phyloP scores from a whole-genome alignment of 2,888 invertebrate genomes.

The Eristalinus sepulchralis region DNA sequence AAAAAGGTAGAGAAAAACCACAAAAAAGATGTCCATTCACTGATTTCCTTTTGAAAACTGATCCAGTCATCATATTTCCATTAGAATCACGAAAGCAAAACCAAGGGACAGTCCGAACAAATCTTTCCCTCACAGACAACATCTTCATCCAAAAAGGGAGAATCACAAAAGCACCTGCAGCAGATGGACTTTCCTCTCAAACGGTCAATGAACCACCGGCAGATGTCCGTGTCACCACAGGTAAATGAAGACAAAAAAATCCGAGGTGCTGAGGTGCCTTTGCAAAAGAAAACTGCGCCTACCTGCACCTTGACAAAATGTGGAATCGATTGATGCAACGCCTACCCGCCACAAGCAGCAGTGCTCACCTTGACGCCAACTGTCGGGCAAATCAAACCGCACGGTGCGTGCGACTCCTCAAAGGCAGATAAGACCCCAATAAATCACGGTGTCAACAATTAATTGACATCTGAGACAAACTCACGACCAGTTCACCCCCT shows the following conservation, averaged over 20 bases:
- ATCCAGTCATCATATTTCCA: no score
- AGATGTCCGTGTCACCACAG: background rate
- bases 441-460: constrained; percentile 60
- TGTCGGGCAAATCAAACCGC: constrained; percentile 45
- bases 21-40: no score
- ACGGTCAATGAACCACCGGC: constrained; percentile 2
- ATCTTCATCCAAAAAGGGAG: background rate
- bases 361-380: constrained; percentile 48
- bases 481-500: constrained; percentile 54
- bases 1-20: no score
- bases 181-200: background rate
- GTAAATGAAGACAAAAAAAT: background rate
- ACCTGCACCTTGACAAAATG: background rate
- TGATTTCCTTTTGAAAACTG: no score
- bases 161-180: background rate
- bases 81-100: background rate
- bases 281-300: no score
- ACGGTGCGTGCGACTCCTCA: constrained; percentile 25
- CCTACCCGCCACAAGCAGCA: background rate
- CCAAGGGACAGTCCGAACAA: background rate
- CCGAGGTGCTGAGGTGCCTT: no score
- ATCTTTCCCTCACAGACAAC: no score
- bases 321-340: constrained; percentile 8
- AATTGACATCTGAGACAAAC: constrained; percentile 61
- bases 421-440: constrained; percentile 51